Evolutionary conservation across 2,888 invertebrate genomes (phyloP).

Genomic region (Drosophila fungiperda): DNA sequence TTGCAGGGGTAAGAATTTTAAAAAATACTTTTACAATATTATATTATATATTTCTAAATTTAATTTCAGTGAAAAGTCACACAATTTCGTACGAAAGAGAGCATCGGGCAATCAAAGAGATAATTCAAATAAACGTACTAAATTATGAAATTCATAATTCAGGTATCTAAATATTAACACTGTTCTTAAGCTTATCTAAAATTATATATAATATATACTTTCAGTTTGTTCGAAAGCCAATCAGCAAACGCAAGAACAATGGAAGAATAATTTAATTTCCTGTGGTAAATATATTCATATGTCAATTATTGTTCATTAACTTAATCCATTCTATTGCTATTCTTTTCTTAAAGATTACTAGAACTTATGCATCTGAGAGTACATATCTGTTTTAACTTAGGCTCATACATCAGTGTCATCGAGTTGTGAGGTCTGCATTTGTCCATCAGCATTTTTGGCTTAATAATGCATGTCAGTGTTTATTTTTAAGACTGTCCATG

Average conservation of each 20-base stretch:
- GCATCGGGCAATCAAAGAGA: slow-evolving; percentile 20
- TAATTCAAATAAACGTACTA: slow-evolving; percentile 34
- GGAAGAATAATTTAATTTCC: neutral
- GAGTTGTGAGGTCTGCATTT: neutral
- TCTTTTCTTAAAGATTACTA: neutral
- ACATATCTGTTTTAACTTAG: slow-evolving; percentile 4
- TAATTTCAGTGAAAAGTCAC: slow-evolving; percentile 33
- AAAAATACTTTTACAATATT: neutral
- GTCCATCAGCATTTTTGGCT: neutral
- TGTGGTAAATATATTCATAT: slow-evolving; percentile 3
- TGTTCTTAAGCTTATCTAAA: neutral
- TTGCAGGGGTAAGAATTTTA: slow-evolving; percentile 18
- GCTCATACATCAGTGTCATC: neutral
- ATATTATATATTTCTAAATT: neutral
- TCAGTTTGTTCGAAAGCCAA: slow-evolving; percentile 1
- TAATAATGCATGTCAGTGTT: neutral
- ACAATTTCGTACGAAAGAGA: slow-evolving; percentile 17
- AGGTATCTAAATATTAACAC: neutral
- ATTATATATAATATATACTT: neutral
- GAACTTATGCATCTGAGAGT: slow-evolving; percentile 3
- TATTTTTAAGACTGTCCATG: neutral
- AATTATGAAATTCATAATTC: slow-evolving; percentile 20
- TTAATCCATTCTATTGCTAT: neutral
- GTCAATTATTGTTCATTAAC: neutral
- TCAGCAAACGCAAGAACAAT: neutral